phyloP scores from a whole-genome alignment of 2,888 invertebrate genomes.

The Epistrophe eligans region DNA sequence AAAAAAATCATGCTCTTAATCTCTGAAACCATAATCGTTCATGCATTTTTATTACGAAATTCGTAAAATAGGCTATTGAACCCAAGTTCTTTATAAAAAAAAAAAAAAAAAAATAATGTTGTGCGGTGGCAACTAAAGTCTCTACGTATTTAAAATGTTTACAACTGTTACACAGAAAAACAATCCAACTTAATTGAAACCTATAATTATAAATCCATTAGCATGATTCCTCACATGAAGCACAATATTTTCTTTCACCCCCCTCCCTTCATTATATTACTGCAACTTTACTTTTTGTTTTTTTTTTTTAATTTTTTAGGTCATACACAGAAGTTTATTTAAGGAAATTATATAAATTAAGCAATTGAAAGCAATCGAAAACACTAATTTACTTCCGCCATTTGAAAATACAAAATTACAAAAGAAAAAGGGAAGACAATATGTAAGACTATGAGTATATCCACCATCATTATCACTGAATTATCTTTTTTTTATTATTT shows the following conservation, averaged over 20 bases:
- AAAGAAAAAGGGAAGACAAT: slow-evolving; percentile 37
- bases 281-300: background rate
- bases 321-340: slow-evolving; percentile 45
- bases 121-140: background rate
- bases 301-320: slow-evolving; percentile 43
- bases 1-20: background rate
- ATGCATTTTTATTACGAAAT: background rate
- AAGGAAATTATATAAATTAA: slow-evolving; percentile 15
- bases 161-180: background rate
- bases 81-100: background rate
- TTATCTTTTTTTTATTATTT: slow-evolving; percentile 7
- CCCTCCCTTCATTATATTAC: background rate
- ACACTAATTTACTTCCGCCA: slow-evolving; percentile 62
- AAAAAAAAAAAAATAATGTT: background rate
- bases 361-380: slow-evolving; percentile 56
- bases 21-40: background rate
- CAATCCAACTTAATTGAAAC: background rate
- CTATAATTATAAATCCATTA: slow-evolving; percentile 5
- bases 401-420: slow-evolving; percentile 3
- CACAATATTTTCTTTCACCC: background rate
- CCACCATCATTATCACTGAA: slow-evolving; percentile 24
- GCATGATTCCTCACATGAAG: background rate
- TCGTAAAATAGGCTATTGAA: background rate
- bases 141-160: background rate
- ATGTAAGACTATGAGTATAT: background rate